Evolutionary conservation across 2,113 vertebrate species (phyloP).

Genomic region (Aegotheles bennettii): DNA sequence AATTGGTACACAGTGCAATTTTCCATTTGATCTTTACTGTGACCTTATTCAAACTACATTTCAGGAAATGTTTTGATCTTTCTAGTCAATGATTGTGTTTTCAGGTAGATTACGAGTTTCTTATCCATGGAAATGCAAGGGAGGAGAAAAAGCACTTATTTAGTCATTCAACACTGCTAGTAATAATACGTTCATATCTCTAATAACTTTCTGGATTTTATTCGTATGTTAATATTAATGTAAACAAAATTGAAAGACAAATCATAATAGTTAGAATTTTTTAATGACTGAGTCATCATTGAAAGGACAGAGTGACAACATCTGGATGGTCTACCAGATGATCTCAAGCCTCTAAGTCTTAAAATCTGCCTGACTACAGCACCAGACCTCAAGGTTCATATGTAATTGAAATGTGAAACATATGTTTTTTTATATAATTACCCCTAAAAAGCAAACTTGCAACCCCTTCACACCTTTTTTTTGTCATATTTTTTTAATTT

Average conservation of each 20-base stretch:
- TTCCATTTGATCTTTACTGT: constrained; percentile 25
- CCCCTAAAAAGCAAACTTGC: background rate
- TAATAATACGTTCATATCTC: background rate
- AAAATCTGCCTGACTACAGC: background rate
- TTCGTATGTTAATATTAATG: background rate
- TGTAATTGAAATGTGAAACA: background rate
- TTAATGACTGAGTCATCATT: background rate
- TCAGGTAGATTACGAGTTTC: background rate
- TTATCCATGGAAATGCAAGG: background rate
- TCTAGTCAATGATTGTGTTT: constrained; percentile 1
- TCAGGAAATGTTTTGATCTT: constrained; percentile 27
- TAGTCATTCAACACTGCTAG: background rate
- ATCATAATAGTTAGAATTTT: background rate
- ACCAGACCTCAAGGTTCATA: background rate
- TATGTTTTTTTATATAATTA: background rate
- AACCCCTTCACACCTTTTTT: background rate
- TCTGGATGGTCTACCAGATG: background rate
- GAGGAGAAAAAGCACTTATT: background rate
- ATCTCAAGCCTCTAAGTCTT: background rate
- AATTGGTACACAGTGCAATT: background rate
- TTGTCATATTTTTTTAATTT: background rate
- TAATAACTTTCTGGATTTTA: background rate
- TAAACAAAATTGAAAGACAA: background rate
- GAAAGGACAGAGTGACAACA: background rate
- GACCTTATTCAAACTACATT: constrained; percentile 31